A percentile compares a stretch with the other conserved stretches of the same genome.
phyloP scores from a whole-genome alignment of 2,797 vertebrate species.

The Siniperca scherzeri region DNA sequence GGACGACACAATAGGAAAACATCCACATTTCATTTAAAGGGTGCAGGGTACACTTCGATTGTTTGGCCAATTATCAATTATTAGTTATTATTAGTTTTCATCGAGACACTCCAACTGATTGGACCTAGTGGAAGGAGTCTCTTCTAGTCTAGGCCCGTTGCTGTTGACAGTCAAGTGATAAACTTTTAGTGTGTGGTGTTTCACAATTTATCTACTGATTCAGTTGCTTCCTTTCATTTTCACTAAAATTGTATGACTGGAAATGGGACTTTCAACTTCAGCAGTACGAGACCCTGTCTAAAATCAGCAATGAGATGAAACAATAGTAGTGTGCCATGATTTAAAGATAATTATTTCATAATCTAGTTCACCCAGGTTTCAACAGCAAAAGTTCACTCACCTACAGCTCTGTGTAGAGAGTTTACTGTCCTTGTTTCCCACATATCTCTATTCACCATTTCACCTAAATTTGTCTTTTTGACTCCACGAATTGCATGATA shows the following conservation, averaged over 20 bases:
- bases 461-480: background rate
- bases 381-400: constrained; percentile 24
- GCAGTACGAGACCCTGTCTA: background rate
- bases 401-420: constrained; percentile 11
- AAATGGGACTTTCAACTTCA: background rate
- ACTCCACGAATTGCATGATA: background rate
- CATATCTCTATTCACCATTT: constrained; percentile 14
- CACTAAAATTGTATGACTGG: background rate
- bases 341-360: constrained; percentile 14
- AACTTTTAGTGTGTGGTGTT: constrained; percentile 10
- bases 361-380: constrained; percentile 21
- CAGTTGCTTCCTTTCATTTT: background rate
- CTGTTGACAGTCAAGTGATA: constrained; percentile 22
- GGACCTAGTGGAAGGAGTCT: background rate
- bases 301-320: background rate
- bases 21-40: background rate
- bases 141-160: constrained; percentile 31
- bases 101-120: background rate
- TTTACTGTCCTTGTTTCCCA: constrained; percentile 8
- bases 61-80: background rate
- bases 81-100: constrained; percentile 13
- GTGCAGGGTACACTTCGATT: background rate
- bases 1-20: background rate
- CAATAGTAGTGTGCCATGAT: background rate
- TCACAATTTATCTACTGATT: constrained; percentile 12